Conservation (phyloP, 2,888 invertebrate genomes). For the Spatulosminthurus flaviceps region DNA sequence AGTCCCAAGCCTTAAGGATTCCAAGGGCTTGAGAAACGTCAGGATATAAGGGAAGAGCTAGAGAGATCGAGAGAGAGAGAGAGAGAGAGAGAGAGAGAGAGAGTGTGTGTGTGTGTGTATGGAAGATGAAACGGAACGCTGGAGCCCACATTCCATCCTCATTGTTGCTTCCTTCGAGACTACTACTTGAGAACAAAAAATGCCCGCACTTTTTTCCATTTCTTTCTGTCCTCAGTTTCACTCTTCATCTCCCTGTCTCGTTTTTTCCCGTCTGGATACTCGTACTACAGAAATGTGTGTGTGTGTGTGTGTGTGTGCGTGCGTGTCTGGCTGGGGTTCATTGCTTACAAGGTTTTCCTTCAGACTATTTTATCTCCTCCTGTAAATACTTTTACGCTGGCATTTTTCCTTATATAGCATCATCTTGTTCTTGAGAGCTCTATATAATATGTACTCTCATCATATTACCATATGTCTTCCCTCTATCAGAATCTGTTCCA, state of each 20-base stretch:
- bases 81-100: no score
- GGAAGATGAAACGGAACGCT: slow-evolving; percentile 16
- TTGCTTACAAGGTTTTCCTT: slow-evolving; percentile 7
- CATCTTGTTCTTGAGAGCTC: no score
- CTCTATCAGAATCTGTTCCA: no score
- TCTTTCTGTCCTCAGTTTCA: slow-evolving; percentile 26
- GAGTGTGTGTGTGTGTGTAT: not conserved
- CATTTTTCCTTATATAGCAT: not conserved
- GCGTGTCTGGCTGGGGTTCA: slow-evolving; percentile 18
- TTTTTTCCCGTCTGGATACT: not conserved
- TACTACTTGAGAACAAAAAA: slow-evolving; percentile 27
- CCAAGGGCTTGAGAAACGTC: no score
- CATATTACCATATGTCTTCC: no score
- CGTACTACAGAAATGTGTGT: not conserved
- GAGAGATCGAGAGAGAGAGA: no score
- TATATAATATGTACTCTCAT: no score
- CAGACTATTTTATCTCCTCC: slow-evolving; percentile 10
- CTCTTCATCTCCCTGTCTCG: slow-evolving; percentile 23
- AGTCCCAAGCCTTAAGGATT: no score
- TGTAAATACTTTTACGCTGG: not conserved
- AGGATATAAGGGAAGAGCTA: no score
- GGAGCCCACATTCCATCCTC: slow-evolving; percentile 38
- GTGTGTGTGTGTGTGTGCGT: no score
- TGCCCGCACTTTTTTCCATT: slow-evolving; percentile 30
- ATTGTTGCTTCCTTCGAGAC: slow-evolving; percentile 41